Evolutionary conservation across 2,888 invertebrate genomes (phyloP), one percentile per base, ranked within the genome.

Genomic region (Plagodis dolabraria): DNA sequence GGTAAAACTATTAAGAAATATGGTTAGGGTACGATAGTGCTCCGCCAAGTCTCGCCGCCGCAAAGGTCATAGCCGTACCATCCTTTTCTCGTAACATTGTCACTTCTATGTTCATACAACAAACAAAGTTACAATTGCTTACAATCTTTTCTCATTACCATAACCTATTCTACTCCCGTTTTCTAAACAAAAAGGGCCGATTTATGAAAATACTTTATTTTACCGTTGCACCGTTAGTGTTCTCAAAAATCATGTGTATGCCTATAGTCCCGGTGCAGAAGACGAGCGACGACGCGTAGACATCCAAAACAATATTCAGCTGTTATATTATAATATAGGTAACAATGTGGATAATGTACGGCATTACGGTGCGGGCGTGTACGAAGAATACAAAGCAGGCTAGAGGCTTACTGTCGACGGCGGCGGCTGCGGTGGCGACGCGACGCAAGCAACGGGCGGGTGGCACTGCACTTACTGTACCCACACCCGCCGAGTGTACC

Each of bases 341-440:
- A 67, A 57, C 69, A 68, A 79, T 76, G 80, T 76, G 70, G 68
- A 76, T 74, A 79, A 83, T 82, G 82, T 71, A 69, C 61, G 76
- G 78, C 74, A 80, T 76, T 78, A 72, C 70, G 71, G 65, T 74
- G 73, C 70, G 73, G 72, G 75, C 62, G 78, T 74, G 73, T 78
- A 74, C 74, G 66, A 63, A 67, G 85, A 82, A 86, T 87, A 79
- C 80, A 81, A 85, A 87, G 83, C 71, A 83, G 80, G 80, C 76
- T 75, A 71, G 71, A 83, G 80, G 81, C 76, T 75, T 71, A 71
- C 69, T 72, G 69, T 74, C 68, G 72, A 70, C 72, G 71, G 72
- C 57, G 60, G 67, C 63, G 43, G 10, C 12, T 6, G 43, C 12
- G 43, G 43, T 10, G 43, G 43, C 43, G 7, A 22, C 2, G 43